Evolutionary conservation across 1,140 invertebrate genomes (phyloP).

Genomic region (Cotesia chilonis): DNA sequence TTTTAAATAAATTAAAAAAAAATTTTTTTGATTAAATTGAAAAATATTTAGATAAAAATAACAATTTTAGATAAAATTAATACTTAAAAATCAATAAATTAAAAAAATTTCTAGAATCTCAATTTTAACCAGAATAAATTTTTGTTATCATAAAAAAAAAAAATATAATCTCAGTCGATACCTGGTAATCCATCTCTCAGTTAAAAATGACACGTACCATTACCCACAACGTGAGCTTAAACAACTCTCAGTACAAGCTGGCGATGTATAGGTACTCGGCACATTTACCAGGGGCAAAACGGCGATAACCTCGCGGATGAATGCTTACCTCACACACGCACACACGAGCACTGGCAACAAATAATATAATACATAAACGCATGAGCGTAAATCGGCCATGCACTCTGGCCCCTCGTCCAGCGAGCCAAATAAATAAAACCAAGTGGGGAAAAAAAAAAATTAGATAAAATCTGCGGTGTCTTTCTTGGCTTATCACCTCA

Average conservation of each 20-base stretch:
- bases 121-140: too few species aligned
- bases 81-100: too few species aligned
- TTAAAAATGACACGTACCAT: too few species aligned
- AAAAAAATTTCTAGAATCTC: too few species aligned
- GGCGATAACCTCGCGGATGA: slow-evolving; percentile 29
- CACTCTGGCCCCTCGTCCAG: slow-evolving; percentile 23
- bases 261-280: not conserved
- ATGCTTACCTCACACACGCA: slow-evolving; percentile 30
- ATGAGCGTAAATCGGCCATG: slow-evolving; percentile 31
- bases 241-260: too few species aligned
- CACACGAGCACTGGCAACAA: slow-evolving; percentile 16
- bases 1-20: too few species aligned
- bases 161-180: too few species aligned
- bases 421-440: not conserved
- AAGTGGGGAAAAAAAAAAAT: slow-evolving; percentile 4
- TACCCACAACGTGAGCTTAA: not conserved
- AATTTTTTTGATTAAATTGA: too few species aligned
- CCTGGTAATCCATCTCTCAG: too few species aligned
- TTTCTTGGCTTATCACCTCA: not conserved
- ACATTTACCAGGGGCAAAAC: slow-evolving; percentile 12
- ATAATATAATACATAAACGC: slow-evolving; percentile 4
- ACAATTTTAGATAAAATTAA: too few species aligned
- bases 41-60: too few species aligned
- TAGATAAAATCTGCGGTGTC: not conserved
- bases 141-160: too few species aligned